Evolutionary conservation across 1,140 invertebrate genomes (phyloP), one percentile per base, ranked within the genome.

Genomic region (Hirudo medicinalis): DNA sequence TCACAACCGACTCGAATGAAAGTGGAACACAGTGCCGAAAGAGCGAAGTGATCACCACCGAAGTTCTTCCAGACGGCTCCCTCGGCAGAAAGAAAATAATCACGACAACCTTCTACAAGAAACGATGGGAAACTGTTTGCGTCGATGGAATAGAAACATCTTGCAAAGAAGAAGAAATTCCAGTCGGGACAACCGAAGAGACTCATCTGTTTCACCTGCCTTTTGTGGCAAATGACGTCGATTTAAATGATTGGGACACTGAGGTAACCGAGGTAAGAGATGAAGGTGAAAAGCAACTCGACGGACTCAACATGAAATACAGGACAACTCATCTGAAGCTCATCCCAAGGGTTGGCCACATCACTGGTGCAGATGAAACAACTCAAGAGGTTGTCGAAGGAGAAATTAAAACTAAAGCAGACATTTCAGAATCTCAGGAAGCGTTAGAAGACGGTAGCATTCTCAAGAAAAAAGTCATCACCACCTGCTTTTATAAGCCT

Each of bases 381-480:
- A 70, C 43, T 22, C 43, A 36, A 9, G 32, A 25, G 19, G 43
- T 20, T 13, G 0, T 70, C 29, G 49, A 70, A 70, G 69, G 69
- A 8, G 40, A 70, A 22, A 53, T 70, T 49, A 2, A 43, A 19
- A 53, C 69, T 19, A 70, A 70, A 22, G 17, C 53, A 1, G 53
- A 49, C 17, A 54, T 54, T 25, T 20, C 40, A 9, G 69, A 70
- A 22, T 36, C 25, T 25, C 43, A 70, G 29, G 69, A 70, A 54
- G n/a, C 36, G 0, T 49, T 70, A 25, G 40, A 49, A 13, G 69
- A 70, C 15, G 69, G 69, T n/a, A 53, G 69, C 32, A 54, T 49
- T 40, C n/a, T 53, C 36, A 70, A 70, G 69, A 36, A 53, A 13
- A 70, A 70, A 19, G 20, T 70, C 43, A 70, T 70, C 49, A 70